A percentile compares a stretch with the other conserved stretches of the same genome.
Conservation (phyloP, 2,797 vertebrate genomes). For the Rhinatrema bivittatum region DNA sequence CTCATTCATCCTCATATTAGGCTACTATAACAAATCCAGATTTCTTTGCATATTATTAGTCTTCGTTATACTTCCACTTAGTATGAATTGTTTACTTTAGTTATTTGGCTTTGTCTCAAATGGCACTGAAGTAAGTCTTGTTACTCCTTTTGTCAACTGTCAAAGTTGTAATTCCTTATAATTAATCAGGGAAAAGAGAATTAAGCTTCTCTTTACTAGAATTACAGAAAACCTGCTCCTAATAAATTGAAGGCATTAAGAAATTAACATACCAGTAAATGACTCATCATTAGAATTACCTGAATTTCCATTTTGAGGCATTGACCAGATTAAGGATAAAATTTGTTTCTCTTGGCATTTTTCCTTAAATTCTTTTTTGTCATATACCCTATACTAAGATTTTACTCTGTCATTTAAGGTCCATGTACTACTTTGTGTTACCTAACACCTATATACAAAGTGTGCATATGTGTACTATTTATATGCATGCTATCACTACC, state of each 20-base stretch:
- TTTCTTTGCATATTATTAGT: slow-evolving; percentile 10
- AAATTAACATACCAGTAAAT: slow-evolving; percentile 43
- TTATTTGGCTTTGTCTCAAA: slow-evolving; percentile 32
- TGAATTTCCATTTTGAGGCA: slow-evolving; percentile 39
- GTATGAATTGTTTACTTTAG: slow-evolving; percentile 27
- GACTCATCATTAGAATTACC: slow-evolving; percentile 38
- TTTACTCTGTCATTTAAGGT: not conserved
- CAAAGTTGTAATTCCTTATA: slow-evolving; percentile 34
- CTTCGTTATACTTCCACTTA: slow-evolving; percentile 33
- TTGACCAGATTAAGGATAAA: slow-evolving; percentile 5
- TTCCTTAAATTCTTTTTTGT: not conserved
- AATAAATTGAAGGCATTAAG: slow-evolving; percentile 38
- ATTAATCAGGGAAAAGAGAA: slow-evolving; percentile 45
- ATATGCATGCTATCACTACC: too few species aligned
- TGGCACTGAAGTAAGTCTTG: slow-evolving; percentile 23
- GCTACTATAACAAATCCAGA: too few species aligned
- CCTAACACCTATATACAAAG: too few species aligned
- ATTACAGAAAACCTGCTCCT: slow-evolving; percentile 36
- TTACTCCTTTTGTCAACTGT: slow-evolving; percentile 32
- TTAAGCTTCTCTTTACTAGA: slow-evolving; percentile 36
- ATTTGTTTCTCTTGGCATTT: not conserved
- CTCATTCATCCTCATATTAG: too few species aligned
- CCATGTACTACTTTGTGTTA: too few species aligned
- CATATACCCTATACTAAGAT: not conserved
- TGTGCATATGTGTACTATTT: too few species aligned